Evolutionary conservation across 2,888 invertebrate species (phyloP).

Genomic region (Brachylomia viminalis): DNA sequence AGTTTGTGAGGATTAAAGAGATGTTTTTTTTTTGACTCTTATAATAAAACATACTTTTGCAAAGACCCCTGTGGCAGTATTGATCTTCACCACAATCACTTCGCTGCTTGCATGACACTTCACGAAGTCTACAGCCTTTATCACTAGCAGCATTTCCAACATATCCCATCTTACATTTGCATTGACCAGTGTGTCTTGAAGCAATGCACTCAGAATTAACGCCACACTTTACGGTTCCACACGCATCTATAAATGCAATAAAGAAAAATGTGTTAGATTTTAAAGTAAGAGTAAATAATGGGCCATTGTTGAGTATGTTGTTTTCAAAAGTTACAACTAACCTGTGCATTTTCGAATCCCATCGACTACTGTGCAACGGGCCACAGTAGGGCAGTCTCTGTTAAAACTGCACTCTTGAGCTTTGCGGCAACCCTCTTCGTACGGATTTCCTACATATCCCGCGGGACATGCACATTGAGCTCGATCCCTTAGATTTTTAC

Average conservation of each 20-base stretch:
- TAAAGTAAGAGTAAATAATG: background rate
- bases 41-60: slow-evolving; percentile 91
- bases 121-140: slow-evolving; percentile 94
- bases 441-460: slow-evolving; percentile 96
- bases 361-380: slow-evolving; percentile 93
- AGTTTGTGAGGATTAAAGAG: background rate
- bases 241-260: slow-evolving; percentile 91
- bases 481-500: slow-evolving; percentile 94
- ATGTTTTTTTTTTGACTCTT: background rate
- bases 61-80: slow-evolving; percentile 95
- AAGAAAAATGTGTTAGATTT: background rate
- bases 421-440: slow-evolving; percentile 94
- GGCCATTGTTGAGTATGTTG: background rate
- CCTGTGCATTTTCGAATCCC: slow-evolving; percentile 95
- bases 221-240: slow-evolving; percentile 94
- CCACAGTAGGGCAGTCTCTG: slow-evolving; percentile 95
- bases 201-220: slow-evolving; percentile 96
- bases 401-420: slow-evolving; percentile 95
- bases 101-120: slow-evolving; percentile 93
- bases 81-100: slow-evolving; percentile 94
- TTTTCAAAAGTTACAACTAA: slow-evolving; percentile 62
- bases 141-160: slow-evolving; percentile 94
- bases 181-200: slow-evolving; percentile 93
- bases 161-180: slow-evolving; percentile 95
- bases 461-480: slow-evolving; percentile 95